Conservation (phyloP, 2,113 vertebrate species). For the Tenebrosternarchus preto region DNA sequence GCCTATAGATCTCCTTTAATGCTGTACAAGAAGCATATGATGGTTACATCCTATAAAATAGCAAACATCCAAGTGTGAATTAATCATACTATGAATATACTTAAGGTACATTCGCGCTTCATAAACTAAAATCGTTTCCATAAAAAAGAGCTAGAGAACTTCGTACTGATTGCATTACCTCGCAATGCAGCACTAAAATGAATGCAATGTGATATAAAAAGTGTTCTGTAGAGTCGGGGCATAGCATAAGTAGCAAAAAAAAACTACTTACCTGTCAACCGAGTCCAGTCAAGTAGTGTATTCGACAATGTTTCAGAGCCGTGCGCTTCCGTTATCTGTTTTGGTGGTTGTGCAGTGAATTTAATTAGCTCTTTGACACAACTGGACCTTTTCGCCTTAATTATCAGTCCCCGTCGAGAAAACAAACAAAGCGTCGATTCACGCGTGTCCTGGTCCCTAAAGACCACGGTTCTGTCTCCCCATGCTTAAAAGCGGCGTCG, state of each 20-base stretch:
- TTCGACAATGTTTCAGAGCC: background rate
- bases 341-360: background rate
- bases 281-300: background rate
- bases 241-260: background rate
- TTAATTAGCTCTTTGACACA: background rate
- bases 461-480: conserved; percentile 21
- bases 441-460: conserved; percentile 13
- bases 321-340: background rate
- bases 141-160: background rate
- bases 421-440: conserved; percentile 11
- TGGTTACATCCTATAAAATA: too few species aligned
- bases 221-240: background rate
- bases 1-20: background rate
- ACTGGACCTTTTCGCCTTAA: background rate
- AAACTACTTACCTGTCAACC: background rate
- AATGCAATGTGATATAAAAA: background rate
- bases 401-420: background rate
- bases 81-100: background rate
- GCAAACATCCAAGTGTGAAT: background rate
- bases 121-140: background rate
- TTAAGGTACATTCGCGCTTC: background rate
- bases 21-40: too few species aligned
- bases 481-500: conserved; percentile 15
- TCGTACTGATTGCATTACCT: too few species aligned
- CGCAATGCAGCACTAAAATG: background rate